Evolutionary conservation across 1,140 invertebrate species (phyloP), one percentile per base, ranked within the genome.

Genomic region (Drosophila sproati): DNA sequence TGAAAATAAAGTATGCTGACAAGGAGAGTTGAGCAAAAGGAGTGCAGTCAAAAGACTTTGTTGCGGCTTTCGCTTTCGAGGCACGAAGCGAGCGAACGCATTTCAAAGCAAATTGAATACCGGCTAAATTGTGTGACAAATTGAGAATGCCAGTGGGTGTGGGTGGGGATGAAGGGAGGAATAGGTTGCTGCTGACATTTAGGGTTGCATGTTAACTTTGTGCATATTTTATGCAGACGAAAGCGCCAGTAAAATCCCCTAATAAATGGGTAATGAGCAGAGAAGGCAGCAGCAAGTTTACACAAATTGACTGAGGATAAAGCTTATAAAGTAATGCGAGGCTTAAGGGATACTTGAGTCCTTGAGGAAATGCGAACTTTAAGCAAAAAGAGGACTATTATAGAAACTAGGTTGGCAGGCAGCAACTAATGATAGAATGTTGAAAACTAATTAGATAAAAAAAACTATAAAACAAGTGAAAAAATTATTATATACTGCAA

Each of bases 101-200:
- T 62, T 57, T 77, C 32, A 59, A 73, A 71, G 63, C 34, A 52
- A 75, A 75, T 80, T 66, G 59, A 73, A 78, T 67, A 52, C 45
- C 62, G n/a, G 39, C 76, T 45, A 80, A 79, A 80, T 75, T 80
- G 71, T 48, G 60, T 55, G 61, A 77, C 73, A 80, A 80, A 80
- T 80, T 80, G 61, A 35, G 43, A 43, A 20, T 3, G 10, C 20
- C 20, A 20, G 20, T 20, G 7, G 4, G 10, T 4, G 7, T 12
- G 6, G 5, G n/a, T 7, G 28, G 3, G 12, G 47, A 29, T 3
- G 47, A 28, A n/a, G 54, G 37, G 34, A 12, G 10, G 10, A 31
- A 10, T n/a, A 12, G 6, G 28, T 31, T n/a, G 43, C 10, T 28
- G 43, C 7, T 35, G 31, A n/a, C 8, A n/a, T 37, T 61, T 20